Evolutionary conservation across 2,797 vertebrate genomes (phyloP).

Genomic region (Eurystomus glaucurus): DNA sequence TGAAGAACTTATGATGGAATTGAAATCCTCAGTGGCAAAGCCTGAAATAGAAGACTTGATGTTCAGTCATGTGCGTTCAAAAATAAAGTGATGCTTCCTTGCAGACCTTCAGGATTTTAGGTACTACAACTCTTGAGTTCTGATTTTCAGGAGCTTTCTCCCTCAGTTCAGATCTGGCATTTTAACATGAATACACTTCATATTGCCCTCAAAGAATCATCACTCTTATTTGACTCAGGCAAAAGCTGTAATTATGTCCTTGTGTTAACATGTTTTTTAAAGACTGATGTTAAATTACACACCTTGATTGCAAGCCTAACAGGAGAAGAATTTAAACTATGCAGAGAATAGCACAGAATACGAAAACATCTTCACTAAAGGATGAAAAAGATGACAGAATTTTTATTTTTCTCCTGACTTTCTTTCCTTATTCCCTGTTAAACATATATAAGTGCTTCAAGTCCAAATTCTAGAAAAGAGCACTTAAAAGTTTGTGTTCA

Average conservation of each 20-base stretch:
- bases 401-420: not conserved
- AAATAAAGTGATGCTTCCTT: not conserved
- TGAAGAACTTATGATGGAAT: not conserved
- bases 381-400: not conserved
- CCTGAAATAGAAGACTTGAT: not conserved
- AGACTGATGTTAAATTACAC: not conserved
- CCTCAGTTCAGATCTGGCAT: not conserved
- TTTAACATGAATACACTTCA: not conserved
- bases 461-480: conserved; percentile 25
- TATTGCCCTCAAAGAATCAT: not conserved
- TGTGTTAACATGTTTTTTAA: not conserved
- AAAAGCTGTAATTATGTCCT: not conserved
- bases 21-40: not conserved
- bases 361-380: not conserved
- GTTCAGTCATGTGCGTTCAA: accelerated
- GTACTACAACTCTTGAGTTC: not conserved
- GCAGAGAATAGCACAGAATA: not conserved
- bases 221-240: not conserved
- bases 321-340: not conserved
- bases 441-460: not conserved
- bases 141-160: not conserved
- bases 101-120: not conserved
- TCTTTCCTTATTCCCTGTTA: not conserved
- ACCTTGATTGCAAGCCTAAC: not conserved
- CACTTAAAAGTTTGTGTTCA: conserved; percentile 46